phyloP scores from a whole-genome alignment of 2,113 vertebrate genomes.

The Saccopteryx bilineata region DNA sequence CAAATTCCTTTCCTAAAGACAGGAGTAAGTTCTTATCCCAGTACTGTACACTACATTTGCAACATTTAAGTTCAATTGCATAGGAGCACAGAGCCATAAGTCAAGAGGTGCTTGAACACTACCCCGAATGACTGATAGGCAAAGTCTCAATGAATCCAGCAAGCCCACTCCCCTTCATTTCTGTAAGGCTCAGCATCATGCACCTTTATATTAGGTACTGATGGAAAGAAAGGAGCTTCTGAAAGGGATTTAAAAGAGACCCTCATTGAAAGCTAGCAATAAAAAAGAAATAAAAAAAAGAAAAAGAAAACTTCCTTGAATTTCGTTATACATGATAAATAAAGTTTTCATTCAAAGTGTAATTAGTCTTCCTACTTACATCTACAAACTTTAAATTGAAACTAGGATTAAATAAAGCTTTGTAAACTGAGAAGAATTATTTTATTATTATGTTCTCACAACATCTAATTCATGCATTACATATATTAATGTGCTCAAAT shows the following conservation, averaged over 20 bases:
- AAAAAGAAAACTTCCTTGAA: not conserved
- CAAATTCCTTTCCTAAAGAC: not conserved
- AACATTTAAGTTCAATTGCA: not conserved
- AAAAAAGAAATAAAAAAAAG: not conserved
- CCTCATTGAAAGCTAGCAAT: not conserved
- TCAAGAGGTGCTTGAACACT: not conserved
- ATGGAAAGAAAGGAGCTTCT: not conserved
- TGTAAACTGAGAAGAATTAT: not conserved
- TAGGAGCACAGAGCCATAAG: not conserved
- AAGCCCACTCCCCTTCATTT: not conserved
- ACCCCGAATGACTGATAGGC: not conserved
- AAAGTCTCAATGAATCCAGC: not conserved
- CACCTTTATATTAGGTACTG: rapidly evolving
- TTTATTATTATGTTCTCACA: not conserved
- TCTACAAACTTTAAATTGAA: constrained; percentile 36
- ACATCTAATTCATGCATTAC: not conserved
- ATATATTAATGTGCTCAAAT: not conserved
- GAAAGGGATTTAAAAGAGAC: not conserved
- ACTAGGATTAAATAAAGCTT: constrained; percentile 25
- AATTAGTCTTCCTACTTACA: not conserved
- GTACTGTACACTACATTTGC: not conserved
- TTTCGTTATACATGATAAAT: not conserved
- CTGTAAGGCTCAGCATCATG: rapidly evolving
- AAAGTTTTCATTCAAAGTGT: constrained; percentile 24
- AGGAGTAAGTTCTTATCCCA: not conserved